Evolutionary conservation across 2,888 invertebrate species (phyloP).

Genomic region (Ditula angustiorana): DNA sequence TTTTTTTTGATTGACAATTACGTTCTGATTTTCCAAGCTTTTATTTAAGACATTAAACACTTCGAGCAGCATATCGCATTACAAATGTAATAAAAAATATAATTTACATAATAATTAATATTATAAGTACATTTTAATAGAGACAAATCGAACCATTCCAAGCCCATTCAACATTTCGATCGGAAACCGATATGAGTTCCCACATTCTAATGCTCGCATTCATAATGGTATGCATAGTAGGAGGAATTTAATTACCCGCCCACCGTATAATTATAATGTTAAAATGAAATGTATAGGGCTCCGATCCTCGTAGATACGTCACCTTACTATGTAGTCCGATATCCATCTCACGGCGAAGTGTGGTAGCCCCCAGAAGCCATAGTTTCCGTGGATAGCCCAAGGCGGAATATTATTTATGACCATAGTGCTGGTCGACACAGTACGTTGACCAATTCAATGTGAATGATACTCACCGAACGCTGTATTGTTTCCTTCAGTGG

Average conservation of each 20-base stretch:
- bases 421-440: slow-evolving; percentile 16
- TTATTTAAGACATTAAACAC: background rate
- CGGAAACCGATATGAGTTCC: slow-evolving; percentile 27
- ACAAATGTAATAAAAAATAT: background rate
- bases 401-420: slow-evolving; percentile 55
- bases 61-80: background rate
- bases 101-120: background rate
- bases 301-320: slow-evolving; percentile 38
- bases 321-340: slow-evolving; percentile 38
- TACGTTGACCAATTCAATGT: background rate
- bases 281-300: slow-evolving; percentile 35
- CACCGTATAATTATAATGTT: slow-evolving; percentile 39
- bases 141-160: slow-evolving; percentile 15
- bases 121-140: slow-evolving; percentile 1
- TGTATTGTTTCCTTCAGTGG: no score
- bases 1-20: no score
- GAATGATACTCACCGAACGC: background rate
- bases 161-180: slow-evolving; percentile 28
- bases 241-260: slow-evolving; percentile 38
- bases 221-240: slow-evolving; percentile 31
- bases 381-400: slow-evolving; percentile 48
- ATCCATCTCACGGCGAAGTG: slow-evolving; percentile 34
- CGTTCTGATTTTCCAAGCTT: no score
- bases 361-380: slow-evolving; percentile 46
- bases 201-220: slow-evolving; percentile 29